Evolutionary conservation across 2,888 invertebrate genomes (phyloP).

Genomic region (Rhingia rostrata): DNA sequence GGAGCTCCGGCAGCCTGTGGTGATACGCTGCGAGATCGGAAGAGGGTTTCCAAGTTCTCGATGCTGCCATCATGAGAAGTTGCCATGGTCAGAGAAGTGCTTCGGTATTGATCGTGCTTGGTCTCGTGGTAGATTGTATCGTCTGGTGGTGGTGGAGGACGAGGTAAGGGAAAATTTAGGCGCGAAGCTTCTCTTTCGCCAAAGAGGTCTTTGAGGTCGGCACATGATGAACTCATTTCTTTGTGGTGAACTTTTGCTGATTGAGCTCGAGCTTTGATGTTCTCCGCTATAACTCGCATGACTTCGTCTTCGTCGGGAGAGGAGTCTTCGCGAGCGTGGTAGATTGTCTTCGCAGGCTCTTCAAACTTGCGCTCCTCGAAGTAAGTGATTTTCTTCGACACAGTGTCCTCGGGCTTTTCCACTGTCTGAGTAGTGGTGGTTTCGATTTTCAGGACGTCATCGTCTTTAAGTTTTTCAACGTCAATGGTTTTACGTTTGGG

Average conservation of each 20-base stretch:
- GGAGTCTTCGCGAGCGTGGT: slow-evolving; percentile 84
- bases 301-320: slow-evolving; percentile 84
- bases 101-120: slow-evolving; percentile 37
- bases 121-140: slow-evolving; percentile 77
- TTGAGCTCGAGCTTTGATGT: slow-evolving; percentile 78
- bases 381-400: slow-evolving; percentile 88
- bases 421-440: slow-evolving; percentile 76
- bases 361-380: slow-evolving; percentile 88
- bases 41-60: slow-evolving; percentile 87
- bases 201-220: slow-evolving; percentile 91
- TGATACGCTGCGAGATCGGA: slow-evolving; percentile 88
- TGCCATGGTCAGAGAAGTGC: slow-evolving; percentile 45
- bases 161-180: slow-evolving; percentile 82
- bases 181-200: slow-evolving; percentile 86
- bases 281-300: slow-evolving; percentile 83
- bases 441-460: not conserved
- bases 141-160: slow-evolving; percentile 85
- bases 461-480: slow-evolving; percentile 35
- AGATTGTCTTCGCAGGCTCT: slow-evolving; percentile 83
- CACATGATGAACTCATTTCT: slow-evolving; percentile 81
- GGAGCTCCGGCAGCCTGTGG: slow-evolving; percentile 87
- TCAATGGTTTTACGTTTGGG: slow-evolving; percentile 43
- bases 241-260: slow-evolving; percentile 83
- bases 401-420: slow-evolving; percentile 85
- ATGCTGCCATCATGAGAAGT: slow-evolving; percentile 79